phyloP scores from a whole-genome alignment of 2,888 invertebrate species.

The Acanthopleura granulata region DNA sequence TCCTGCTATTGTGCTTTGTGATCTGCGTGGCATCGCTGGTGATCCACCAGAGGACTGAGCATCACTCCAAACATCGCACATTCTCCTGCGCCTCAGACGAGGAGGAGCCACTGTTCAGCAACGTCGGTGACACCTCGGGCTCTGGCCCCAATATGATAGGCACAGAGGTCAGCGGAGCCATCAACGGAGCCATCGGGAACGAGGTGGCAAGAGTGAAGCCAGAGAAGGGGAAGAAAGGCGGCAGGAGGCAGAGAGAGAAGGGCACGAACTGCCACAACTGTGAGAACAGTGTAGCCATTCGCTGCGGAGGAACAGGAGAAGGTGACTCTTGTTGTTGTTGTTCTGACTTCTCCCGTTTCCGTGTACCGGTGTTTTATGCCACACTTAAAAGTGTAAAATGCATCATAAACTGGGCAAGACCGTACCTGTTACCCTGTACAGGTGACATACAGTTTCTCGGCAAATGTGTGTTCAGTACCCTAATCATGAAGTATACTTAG shows the following conservation, averaged over 20 bases:
- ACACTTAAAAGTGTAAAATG: too few species aligned
- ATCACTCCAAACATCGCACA: conserved; percentile 27
- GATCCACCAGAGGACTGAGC: conserved; percentile 81
- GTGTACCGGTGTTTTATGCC: too few species aligned
- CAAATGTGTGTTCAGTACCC: too few species aligned
- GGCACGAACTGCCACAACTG: conserved; percentile 12
- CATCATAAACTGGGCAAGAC: too few species aligned
- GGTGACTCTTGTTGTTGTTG: too few species aligned
- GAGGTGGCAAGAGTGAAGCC: neutral
- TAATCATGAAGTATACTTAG: too few species aligned
- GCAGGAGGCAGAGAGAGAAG: neutral
- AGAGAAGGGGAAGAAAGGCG: neutral
- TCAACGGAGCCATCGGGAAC: neutral
- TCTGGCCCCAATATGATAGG: neutral
- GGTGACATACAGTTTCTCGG: too few species aligned
- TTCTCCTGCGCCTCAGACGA: conserved; percentile 72
- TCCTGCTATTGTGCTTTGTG: conserved; percentile 69
- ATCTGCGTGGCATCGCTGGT: conserved; percentile 87
- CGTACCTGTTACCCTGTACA: too few species aligned
- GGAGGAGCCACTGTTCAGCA: neutral
- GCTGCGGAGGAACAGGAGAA: neutral
- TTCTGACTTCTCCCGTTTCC: too few species aligned
- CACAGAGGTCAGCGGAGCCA: neutral
- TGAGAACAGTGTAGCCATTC: neutral
- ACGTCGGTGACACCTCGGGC: too few species aligned